Conservation (phyloP, 1,140 invertebrate species). For the Elysia chlorotica region DNA sequence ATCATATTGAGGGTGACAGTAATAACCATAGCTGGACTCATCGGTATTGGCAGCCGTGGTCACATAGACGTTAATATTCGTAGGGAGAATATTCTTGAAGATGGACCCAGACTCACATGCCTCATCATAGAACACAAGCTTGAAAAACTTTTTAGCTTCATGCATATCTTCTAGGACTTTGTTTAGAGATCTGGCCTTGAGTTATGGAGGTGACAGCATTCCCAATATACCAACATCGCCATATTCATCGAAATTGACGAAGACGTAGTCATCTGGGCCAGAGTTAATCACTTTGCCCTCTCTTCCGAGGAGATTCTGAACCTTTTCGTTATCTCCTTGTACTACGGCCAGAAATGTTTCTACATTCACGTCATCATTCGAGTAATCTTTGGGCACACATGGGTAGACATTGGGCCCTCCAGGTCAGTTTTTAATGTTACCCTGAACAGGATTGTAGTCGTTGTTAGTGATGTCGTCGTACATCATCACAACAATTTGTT, state of each 20-base stretch:
- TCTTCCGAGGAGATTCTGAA: conserved; percentile 62
- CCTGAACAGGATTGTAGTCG: too few relatives aligned
- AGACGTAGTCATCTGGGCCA: conserved; percentile 68
- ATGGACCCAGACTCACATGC: conserved; percentile 74
- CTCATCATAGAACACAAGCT: conserved; percentile 72
- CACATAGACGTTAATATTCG: conserved; percentile 69
- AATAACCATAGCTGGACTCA: conserved; percentile 70
- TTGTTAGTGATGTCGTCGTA: too few relatives aligned
- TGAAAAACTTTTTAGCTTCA: conserved; percentile 61
- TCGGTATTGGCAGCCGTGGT: conserved; percentile 70
- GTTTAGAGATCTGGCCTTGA: conserved; percentile 61
- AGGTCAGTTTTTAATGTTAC: too few relatives aligned
- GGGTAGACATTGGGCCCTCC: too few relatives aligned
- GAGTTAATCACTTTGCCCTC: conserved; percentile 67
- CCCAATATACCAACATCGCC: conserved; percentile 68
- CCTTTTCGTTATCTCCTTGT: too few relatives aligned
- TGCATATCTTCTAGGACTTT: conserved; percentile 65
- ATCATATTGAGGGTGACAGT: too few relatives aligned
- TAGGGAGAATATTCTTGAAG: conserved; percentile 68
- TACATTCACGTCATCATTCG: too few relatives aligned
- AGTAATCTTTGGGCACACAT: too few relatives aligned
- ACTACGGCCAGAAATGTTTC: too few relatives aligned
- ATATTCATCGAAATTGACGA: conserved; percentile 73
- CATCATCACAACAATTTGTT: too few relatives aligned
- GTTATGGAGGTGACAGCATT: conserved; percentile 35